Evolutionary conservation across 2,797 vertebrate species (phyloP), one percentile per base, ranked within the genome.

Genomic region (Parauchenoglanis ngamensis): DNA sequence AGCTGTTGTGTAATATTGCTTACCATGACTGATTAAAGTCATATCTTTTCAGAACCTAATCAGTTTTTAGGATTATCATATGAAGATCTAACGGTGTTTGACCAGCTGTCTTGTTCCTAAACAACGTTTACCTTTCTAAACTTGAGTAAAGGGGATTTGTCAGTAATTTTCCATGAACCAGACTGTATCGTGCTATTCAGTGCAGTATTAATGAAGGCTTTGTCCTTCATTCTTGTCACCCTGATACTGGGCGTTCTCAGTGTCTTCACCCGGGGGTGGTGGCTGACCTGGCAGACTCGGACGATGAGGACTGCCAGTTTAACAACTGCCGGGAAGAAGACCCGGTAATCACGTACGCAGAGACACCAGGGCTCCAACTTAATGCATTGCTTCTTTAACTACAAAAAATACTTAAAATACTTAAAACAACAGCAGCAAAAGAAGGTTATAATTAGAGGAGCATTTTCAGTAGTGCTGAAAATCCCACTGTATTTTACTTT

Each of bases 201-300:
- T 59, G 31, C 54, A 46, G 7, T 28, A 19, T 44, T 81, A 65
- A 80, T 63, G 31, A 65, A 81, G 79, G 25, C 40, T 88, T 93
- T 91, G 93, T 89, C 86, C 87, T 87, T 81, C 88, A 75, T 85
- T 83, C 88, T 93, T 88, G 93, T 89, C 90, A 52, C 61, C 52
- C 49, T 46, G 40, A 17, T 83, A n/a, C 35, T 87, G 82, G 88
- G 40, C 31, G 21, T 85, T 85, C 88, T 89, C 92, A 96, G 96
- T 96, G 96, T 93, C 95, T 96, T 92, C 96, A 96, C 92, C 96
- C 96, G n/a, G 94, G 95, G 25, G 95, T 95, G 87, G 94, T 96
- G 90, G 89, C 93, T 91, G 96, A 96, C 93, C 92, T 96, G 89
- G 94, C 94, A 90, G 96, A 96, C 91, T 96, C 95, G 79, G 95